A percentile compares a stretch with the other conserved stretches of the same genome.
Evolutionary conservation across 2,888 invertebrate species (phyloP).

Genomic region (Acanthococcus lagerstroemiae): DNA sequence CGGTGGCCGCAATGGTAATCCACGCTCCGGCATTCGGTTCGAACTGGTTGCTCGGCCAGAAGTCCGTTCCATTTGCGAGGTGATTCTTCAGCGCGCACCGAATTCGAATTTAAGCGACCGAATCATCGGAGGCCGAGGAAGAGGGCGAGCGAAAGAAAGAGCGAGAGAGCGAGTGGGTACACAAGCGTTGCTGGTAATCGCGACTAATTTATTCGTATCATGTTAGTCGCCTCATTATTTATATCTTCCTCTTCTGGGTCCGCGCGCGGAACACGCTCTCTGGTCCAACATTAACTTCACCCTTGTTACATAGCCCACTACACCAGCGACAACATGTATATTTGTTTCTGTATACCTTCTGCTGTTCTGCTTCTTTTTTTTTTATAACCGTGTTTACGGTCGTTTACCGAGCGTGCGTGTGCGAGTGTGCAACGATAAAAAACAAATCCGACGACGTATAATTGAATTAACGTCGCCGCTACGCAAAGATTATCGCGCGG

Average conservation of each 20-base stretch:
- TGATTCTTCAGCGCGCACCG: no score
- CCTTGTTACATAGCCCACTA: neutral
- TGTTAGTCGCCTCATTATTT: conserved; percentile 20
- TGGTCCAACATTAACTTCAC: conserved; percentile 17
- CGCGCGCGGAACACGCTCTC: conserved; percentile 5
- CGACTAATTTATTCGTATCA: conserved; percentile 24
- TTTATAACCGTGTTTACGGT: neutral
- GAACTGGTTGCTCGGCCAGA: no score
- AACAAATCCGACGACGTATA: neutral
- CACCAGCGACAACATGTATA: neutral
- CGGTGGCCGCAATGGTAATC: no score
- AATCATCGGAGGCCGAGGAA: no score
- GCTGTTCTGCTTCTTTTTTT: neutral
- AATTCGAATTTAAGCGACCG: no score
- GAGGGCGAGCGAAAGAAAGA: no score
- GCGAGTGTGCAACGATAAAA: neutral
- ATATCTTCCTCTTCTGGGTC: conserved; percentile 18
- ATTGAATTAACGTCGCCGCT: neutral
- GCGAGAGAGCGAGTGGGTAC: no score
- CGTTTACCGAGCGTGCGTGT: no score
- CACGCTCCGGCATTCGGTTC: no score
- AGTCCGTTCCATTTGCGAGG: no score
- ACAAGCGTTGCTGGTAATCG: conserved; percentile 5
- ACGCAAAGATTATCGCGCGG: neutral
- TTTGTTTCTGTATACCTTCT: neutral